Evolutionary conservation across 2,113 vertebrate species (phyloP), one percentile per base, ranked within the genome.

Genomic region (Haemorhous mexicanus): DNA sequence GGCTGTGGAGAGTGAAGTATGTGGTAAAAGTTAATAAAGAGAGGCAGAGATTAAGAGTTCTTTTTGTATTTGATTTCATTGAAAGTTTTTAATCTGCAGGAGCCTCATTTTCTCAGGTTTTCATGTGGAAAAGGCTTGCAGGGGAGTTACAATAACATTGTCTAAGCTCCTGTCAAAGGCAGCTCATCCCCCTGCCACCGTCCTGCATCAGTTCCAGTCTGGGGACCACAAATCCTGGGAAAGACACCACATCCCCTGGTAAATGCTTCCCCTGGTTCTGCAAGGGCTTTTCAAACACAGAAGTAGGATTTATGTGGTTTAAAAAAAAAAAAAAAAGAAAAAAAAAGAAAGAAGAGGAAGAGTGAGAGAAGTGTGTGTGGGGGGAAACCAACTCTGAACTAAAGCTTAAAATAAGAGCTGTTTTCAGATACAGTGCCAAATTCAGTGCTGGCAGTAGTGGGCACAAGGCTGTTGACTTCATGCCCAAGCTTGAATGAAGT

Each of bases 341-440:
- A 33, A n/a, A 4, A 20, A 28, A 52, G 5, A 47, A 63, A 52
- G 28, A 62, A 19, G 8, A 59, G n/a, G 58, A 61, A 53, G 58
- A 61, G 3, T 19, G 49, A 39, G 27, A 62, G 53, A 41, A 63
- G 28, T 21, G 33, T 9, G 8, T 8, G 18, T 18, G 58, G 0
- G 47, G 30, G 26, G 27, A 7, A 15, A 23, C 26, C 37, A 91
- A 44, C 17, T 43, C 74, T 90, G 53, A 93, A 92, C 46, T n/a
- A 86, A 86, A 93, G 63, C 75, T 93, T 94, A 77, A 94, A 96
- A 93, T 86, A 93, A 94, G 72, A 93, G 59, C 80, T 88, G 81
- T 90, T 96, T 86, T 95, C 88, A 97, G 88, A 88, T 35, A 69
- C 1, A 0, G 83, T 94, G 95, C 94, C 95, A 96, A 93, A 70